A percentile compares a stretch with the other conserved stretches of the same genome.
Evolutionary conservation across 2,797 vertebrate genomes (phyloP).

Genomic region (Myotis planiceps): DNA sequence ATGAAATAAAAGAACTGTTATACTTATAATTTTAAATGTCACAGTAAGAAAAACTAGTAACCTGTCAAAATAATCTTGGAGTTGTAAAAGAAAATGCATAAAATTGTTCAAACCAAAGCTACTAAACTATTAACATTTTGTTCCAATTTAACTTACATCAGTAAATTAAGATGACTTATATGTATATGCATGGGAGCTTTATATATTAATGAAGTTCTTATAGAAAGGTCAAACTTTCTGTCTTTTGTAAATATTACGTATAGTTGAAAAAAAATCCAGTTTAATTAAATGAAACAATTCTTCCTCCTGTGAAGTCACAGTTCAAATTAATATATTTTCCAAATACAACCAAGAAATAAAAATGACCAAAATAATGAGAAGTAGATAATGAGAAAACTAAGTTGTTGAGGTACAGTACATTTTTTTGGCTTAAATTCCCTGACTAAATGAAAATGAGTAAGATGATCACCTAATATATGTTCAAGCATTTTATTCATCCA

Average conservation of each 20-base stretch:
- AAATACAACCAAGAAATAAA: slow-evolving; percentile 31
- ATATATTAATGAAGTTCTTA: slow-evolving; percentile 7
- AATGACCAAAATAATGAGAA: slow-evolving; percentile 31
- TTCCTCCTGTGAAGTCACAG: neutral
- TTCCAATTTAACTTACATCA: slow-evolving; percentile 16
- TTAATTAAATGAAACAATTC: neutral
- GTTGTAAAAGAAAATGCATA: neutral
- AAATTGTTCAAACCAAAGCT: slow-evolving; percentile 1
- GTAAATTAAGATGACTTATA: slow-evolving; percentile 8
- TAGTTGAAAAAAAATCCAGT: neutral
- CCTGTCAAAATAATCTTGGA: neutral
- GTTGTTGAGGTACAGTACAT: neutral
- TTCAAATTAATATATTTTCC: neutral
- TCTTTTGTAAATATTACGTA: neutral
- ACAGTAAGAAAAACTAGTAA: neutral
- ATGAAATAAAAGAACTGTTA: slow-evolving; percentile 8
- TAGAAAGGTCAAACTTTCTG: neutral
- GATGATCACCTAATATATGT: neutral
- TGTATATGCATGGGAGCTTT: neutral
- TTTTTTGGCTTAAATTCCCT: neutral
- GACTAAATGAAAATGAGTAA: neutral
- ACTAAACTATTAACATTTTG: slow-evolving; percentile 43
- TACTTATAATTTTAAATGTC: slow-evolving; percentile 35
- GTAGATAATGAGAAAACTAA: neutral
- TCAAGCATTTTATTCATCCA: slow-evolving; percentile 4